These are phyloP conservation scores for Cosmia pyralina DNA, from an alignment of 2,888 invertebrate species.

Conservation along the genomic window DNA sequence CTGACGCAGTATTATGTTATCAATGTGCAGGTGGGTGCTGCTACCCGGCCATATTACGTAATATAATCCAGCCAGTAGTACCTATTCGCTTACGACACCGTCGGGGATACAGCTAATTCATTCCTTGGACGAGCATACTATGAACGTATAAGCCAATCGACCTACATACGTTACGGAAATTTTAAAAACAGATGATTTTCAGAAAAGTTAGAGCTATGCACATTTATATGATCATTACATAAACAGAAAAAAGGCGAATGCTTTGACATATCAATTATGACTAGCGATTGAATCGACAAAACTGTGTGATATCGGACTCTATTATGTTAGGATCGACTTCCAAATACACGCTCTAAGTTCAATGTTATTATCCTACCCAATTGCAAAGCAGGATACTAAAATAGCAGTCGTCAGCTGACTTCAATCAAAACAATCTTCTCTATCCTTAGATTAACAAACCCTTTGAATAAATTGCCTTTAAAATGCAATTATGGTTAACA, in stretches of 20 bases:
- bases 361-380: conserved; percentile 19
- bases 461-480: conserved; percentile 27
- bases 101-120: no score
- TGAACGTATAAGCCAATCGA: neutral
- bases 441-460: conserved; percentile 14
- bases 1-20: conserved; percentile 26
- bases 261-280: no score
- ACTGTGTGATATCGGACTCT: neutral
- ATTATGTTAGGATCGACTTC: neutral
- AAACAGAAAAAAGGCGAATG: no score
- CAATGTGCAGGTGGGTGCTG: conserved; percentile 36
- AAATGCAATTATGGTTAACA: conserved; percentile 46
- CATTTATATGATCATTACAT: no score
- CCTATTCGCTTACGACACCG: conserved; percentile 25
- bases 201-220: neutral
- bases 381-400: neutral
- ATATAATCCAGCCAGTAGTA: conserved; percentile 5
- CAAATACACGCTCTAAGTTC: conserved; percentile 7
- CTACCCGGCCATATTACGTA: conserved; percentile 14
- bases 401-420: neutral
- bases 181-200: neutral
- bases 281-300: conserved; percentile 8
- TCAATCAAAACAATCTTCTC: conserved; percentile 19
- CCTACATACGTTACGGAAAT: neutral
- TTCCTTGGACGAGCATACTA: no score